Conservation (phyloP, 1,140 invertebrate genomes). For the Leptestheria dahalacensis region DNA sequence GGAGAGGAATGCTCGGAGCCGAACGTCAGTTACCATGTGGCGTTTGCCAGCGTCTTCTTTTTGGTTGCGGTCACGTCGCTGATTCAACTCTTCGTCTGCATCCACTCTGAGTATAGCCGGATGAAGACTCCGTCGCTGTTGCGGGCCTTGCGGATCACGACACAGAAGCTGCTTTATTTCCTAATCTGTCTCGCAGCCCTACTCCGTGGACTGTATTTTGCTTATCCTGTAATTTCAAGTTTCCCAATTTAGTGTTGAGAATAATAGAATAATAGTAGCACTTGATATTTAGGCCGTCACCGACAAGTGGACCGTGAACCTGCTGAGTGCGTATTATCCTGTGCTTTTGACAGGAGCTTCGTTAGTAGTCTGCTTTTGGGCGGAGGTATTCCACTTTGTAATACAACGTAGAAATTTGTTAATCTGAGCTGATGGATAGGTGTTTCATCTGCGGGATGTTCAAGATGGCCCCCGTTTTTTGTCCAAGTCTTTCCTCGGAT, state of each 20-base stretch:
- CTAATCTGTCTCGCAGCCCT: constrained; percentile 72
- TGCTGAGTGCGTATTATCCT: constrained; percentile 80
- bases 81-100: constrained; percentile 69
- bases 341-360: constrained; percentile 75
- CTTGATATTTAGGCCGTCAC: constrained; percentile 44
- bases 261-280: not conserved
- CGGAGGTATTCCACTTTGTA: constrained; percentile 46
- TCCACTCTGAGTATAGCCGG: constrained; percentile 61
- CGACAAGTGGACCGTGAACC: constrained; percentile 58
- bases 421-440: constrained; percentile 35
- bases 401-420: not conserved
- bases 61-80: constrained; percentile 69
- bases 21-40: constrained; percentile 49
- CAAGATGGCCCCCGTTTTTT: constrained; percentile 67
- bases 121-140: constrained; percentile 65
- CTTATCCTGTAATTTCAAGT: constrained; percentile 54
- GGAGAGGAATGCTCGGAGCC: constrained; percentile 43
- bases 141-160: constrained; percentile 68
- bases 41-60: constrained; percentile 64
- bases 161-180: constrained; percentile 79
- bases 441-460: constrained; percentile 77
- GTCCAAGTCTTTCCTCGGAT: constrained; percentile 83
- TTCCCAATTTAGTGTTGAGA: constrained; percentile 1
- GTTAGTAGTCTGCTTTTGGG: constrained; percentile 87
- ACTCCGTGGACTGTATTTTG: constrained; percentile 74